These are phyloP conservation scores for Chloroclystis v-ata DNA, from an alignment of 2,888 invertebrate species.

Conservation along the genomic window DNA sequence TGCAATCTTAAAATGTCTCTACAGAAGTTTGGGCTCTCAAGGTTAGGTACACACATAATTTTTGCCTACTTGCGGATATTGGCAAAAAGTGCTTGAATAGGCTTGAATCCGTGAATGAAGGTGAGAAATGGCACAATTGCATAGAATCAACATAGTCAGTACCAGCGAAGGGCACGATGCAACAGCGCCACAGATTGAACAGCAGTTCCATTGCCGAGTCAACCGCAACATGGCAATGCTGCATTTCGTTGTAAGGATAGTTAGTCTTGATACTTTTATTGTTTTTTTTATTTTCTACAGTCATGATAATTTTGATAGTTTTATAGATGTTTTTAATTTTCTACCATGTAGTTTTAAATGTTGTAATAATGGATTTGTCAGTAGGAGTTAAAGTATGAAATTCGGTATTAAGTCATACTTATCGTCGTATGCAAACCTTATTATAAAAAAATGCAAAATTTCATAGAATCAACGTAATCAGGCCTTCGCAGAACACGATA, in stretches of 20 bases:
- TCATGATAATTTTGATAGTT: background rate
- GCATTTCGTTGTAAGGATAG: conserved; percentile 23
- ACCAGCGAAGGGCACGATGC: conserved; percentile 44
- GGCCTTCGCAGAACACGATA: too few relatives aligned
- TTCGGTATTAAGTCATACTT: too few relatives aligned
- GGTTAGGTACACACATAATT: background rate
- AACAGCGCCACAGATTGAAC: conserved; percentile 20
- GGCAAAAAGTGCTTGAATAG: conserved; percentile 29
- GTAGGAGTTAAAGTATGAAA: too few relatives aligned
- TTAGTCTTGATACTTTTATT: conserved; percentile 14
- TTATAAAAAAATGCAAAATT: too few relatives aligned
- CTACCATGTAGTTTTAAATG: too few relatives aligned
- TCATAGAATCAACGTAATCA: too few relatives aligned
- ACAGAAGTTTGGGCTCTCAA: too few relatives aligned
- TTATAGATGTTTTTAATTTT: too few relatives aligned
- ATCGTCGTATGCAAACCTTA: too few relatives aligned
- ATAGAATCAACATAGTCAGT: conserved; percentile 15
- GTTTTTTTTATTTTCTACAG: too few relatives aligned
- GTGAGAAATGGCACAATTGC: conserved; percentile 27
- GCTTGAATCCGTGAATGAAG: conserved; percentile 29
- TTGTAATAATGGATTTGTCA: too few relatives aligned
- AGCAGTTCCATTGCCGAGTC: conserved; percentile 40
- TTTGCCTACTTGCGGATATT: background rate
- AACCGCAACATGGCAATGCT: conserved; percentile 49
- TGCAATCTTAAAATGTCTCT: too few relatives aligned